A percentile compares a stretch with the other conserved stretches of the same genome.
Conservation (phyloP, 2,113 vertebrate genomes). For the Oenanthe melanoleuca region DNA sequence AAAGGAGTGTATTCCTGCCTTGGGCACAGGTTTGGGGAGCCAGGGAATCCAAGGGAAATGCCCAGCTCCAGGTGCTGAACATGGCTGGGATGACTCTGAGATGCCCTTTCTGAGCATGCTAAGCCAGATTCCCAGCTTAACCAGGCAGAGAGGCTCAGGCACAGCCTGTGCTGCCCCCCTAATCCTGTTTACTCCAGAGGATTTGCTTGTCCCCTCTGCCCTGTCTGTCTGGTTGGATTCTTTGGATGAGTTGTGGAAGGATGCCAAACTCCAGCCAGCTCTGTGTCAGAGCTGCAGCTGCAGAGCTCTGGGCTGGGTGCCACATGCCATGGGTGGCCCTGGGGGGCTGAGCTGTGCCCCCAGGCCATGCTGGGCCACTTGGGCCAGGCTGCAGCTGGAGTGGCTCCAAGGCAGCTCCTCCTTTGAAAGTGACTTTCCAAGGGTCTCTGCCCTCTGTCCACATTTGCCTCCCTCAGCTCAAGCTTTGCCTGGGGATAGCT, state of each 20-base stretch:
- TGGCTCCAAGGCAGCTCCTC: not conserved
- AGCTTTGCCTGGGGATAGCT: not conserved
- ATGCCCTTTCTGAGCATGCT: fast-evolving
- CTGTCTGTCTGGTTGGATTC: not conserved
- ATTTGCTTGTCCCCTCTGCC: not conserved
- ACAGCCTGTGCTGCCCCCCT: not conserved
- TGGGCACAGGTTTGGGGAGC: not conserved
- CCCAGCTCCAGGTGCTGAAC: not conserved
- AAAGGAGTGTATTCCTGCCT: not conserved
- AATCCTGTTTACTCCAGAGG: not conserved
- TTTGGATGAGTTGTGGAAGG: not conserved
- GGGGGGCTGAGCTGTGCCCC: not conserved
- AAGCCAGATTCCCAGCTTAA: not conserved
- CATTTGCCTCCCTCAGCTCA: not conserved
- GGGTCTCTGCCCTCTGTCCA: not conserved
- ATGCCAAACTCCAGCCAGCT: not conserved
- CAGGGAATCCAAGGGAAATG: not conserved
- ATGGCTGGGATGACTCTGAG: not conserved
- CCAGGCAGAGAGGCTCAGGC: not conserved
- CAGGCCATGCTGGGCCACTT: not conserved
- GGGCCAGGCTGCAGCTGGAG: not conserved
- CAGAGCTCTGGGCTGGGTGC: not conserved
- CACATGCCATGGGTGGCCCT: fast-evolving
- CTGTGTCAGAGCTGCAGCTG: not conserved
- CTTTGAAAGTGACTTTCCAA: not conserved